Evolutionary conservation across 2,888 invertebrate genomes (phyloP).

Genomic region (Bellardia pandia): DNA sequence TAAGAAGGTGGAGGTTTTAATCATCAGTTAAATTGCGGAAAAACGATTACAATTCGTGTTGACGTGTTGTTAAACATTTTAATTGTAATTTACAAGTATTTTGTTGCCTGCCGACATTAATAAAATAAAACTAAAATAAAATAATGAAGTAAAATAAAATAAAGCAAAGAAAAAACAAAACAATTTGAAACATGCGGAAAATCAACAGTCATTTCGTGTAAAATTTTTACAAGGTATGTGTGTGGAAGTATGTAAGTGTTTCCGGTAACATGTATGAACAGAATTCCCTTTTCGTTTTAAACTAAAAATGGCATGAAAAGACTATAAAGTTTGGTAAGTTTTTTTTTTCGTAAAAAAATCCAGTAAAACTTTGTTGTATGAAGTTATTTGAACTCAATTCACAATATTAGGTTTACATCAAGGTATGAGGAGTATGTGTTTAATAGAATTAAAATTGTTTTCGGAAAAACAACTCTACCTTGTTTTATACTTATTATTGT

Average conservation of each 20-base stretch:
- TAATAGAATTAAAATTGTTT: too few relatives aligned
- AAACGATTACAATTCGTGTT: constrained; percentile 57
- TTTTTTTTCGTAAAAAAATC: background rate
- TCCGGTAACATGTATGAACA: constrained; percentile 31
- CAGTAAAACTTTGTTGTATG: constrained; percentile 11
- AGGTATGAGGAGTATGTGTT: too few relatives aligned
- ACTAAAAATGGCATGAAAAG: constrained; percentile 26
- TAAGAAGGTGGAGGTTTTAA: constrained; percentile 44
- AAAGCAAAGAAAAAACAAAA: constrained; percentile 1
- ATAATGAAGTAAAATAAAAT: background rate
- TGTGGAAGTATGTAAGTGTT: background rate
- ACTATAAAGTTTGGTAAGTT: constrained; percentile 18
- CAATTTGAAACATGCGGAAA: constrained; percentile 13
- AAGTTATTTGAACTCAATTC: background rate
- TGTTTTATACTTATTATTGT: too few relatives aligned
- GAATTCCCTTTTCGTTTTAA: constrained; percentile 9
- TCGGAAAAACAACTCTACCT: too few relatives aligned
- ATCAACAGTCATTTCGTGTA: constrained; percentile 31
- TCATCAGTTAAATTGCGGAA: constrained; percentile 57
- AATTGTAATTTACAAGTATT: constrained; percentile 62
- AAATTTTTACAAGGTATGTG: constrained; percentile 5
- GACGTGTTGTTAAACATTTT: constrained; percentile 66
- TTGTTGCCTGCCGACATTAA: constrained; percentile 40
- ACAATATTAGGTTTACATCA: too few relatives aligned
- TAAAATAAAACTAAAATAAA: constrained; percentile 25